Conservation (phyloP, 2,113 vertebrate species). For the Clarias macrocephalus region DNA sequence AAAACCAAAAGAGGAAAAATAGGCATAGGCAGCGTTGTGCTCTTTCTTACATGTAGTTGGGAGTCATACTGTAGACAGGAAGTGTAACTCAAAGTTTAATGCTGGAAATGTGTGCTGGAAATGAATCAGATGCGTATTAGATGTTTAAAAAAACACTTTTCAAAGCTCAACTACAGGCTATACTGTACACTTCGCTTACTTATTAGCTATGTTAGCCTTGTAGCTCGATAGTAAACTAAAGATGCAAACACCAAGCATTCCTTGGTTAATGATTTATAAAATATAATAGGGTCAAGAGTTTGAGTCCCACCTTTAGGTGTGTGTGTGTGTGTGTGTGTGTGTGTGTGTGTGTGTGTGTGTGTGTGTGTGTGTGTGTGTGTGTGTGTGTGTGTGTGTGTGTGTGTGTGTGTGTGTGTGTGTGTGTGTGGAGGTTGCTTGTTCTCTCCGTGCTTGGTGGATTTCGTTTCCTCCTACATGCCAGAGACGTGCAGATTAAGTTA, state of each 20-base stretch:
- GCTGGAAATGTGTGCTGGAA: not conserved
- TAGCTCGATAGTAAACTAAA: not conserved
- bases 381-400: no score
- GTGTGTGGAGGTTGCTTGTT: no score
- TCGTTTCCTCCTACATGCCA: no score
- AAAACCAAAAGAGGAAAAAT: not conserved
- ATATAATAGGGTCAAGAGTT: no score
- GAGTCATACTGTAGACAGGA: not conserved
- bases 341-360: no score
- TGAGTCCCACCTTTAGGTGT: no score
- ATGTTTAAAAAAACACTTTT: not conserved
- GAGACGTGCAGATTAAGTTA: no score
- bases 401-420: no score
- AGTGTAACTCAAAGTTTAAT: not conserved
- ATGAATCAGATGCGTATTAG: not conserved
- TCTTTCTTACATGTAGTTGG: not conserved
- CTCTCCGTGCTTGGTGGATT: no score
- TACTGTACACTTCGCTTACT: not conserved
- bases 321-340: no score
- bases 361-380: no score
- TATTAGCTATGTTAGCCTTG: not conserved
- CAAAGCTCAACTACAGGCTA: not conserved
- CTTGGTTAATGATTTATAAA: not conserved
- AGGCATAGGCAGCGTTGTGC: not conserved
- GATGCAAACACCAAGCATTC: not conserved